Conservation (phyloP, 2,113 vertebrate species). For the Coreoperca whiteheadi region DNA sequence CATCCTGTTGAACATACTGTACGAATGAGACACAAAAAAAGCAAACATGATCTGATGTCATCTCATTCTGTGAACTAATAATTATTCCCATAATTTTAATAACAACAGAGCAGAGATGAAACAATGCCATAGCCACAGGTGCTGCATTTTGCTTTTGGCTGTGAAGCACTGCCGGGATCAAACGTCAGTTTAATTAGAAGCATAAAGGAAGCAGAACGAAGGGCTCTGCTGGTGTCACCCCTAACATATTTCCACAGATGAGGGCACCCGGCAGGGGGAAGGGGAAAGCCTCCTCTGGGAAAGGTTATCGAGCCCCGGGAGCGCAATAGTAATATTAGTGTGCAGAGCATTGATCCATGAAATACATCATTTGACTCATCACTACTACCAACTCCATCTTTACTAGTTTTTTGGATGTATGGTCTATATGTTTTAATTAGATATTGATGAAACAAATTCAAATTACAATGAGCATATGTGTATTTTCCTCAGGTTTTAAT, state of each 20-base stretch:
- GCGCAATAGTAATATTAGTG: slow-evolving; percentile 40
- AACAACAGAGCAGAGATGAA: slow-evolving; percentile 5
- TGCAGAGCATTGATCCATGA: slow-evolving; percentile 36
- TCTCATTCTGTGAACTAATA: not conserved
- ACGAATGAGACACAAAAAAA: not conserved
- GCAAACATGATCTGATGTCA: not conserved
- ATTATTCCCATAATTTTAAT: not conserved
- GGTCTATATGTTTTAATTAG: not conserved
- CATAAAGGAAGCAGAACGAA: slow-evolving; percentile 29
- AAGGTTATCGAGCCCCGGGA: slow-evolving; percentile 52
- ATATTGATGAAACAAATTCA: not conserved
- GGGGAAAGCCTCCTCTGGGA: slow-evolving; percentile 25
- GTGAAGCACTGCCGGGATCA: slow-evolving; percentile 6
- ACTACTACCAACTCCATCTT: not conserved
- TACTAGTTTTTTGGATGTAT: not conserved
- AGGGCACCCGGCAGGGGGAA: slow-evolving; percentile 29
- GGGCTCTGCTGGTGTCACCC: slow-evolving; percentile 25
- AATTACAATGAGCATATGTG: slow-evolving; percentile 13
- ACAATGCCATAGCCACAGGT: not conserved
- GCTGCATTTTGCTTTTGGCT: slow-evolving; percentile 7
- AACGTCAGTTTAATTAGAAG: slow-evolving; percentile 46
- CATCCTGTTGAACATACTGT: not conserved
- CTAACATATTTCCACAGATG: slow-evolving; percentile 33
- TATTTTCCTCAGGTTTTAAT: slow-evolving; percentile 90
- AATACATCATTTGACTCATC: slow-evolving; percentile 31